Evolutionary conservation across 2,888 invertebrate genomes (phyloP).

Genomic region (Chirona hameri): DNA sequence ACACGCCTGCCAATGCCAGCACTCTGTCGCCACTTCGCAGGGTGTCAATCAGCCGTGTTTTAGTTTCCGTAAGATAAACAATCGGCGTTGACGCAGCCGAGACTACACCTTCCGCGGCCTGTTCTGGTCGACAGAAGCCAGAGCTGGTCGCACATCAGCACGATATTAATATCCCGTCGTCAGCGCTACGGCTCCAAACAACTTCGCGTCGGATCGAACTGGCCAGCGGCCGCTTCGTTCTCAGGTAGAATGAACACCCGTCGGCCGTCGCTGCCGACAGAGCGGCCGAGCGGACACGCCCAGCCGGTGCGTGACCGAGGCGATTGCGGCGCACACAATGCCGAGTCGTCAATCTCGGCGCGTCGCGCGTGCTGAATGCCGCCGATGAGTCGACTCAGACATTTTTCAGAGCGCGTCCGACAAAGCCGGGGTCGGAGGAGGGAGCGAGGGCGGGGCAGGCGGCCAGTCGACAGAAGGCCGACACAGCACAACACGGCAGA

Average conservation of each 20-base stretch:
- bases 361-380: not conserved
- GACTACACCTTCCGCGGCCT: too few species aligned
- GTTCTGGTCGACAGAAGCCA: too few species aligned
- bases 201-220: too few species aligned
- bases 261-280: not conserved
- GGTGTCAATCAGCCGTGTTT: too few species aligned
- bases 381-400: not conserved
- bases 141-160: too few species aligned
- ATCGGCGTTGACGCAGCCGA: too few species aligned
- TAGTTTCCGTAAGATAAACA: too few species aligned
- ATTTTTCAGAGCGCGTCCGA: not conserved
- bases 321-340: not conserved
- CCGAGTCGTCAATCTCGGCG: constrained; percentile 22
- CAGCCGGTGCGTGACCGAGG: not conserved
- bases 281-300: not conserved
- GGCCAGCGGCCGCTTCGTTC: too few species aligned
- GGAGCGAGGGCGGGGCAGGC: not conserved
- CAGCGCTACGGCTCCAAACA: too few species aligned
- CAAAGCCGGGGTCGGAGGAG: not conserved
- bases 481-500: not conserved
- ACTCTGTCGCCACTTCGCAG: too few species aligned
- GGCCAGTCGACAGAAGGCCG: not conserved
- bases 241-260: not conserved
- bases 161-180: too few species aligned
- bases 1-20: too few species aligned